These are phyloP conservation scores for Polyploca ridens DNA, from an alignment of 2,888 invertebrate species.

Conservation along the genomic window DNA sequence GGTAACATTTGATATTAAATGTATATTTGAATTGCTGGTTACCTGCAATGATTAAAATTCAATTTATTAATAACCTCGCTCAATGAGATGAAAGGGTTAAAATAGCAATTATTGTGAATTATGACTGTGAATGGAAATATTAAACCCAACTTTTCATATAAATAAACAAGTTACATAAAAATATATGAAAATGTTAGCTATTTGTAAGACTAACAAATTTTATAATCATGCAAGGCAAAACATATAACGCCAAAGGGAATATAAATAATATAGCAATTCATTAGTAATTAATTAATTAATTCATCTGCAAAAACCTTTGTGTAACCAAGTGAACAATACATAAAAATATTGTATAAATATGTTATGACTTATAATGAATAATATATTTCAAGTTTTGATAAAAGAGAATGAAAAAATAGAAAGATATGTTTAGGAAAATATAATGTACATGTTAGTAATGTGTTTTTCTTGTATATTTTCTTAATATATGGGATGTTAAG, in stretches of 20 bases:
- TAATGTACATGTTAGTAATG: too few species aligned
- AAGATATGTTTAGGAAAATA: too few species aligned
- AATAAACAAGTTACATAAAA: not conserved
- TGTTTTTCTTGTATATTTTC: not conserved
- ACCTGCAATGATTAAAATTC: slow-evolving; percentile 60
- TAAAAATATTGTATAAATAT: not conserved
- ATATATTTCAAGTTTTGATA: not conserved
- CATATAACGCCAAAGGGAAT: not conserved
- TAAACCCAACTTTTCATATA: not conserved
- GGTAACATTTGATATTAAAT: slow-evolving; percentile 72
- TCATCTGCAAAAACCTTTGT: too few species aligned
- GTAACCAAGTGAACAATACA: too few species aligned
- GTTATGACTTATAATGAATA: not conserved
- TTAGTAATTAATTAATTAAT: not conserved
- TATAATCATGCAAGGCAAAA: not conserved
- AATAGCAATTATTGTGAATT: not conserved
- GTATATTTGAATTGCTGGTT: slow-evolving; percentile 72
- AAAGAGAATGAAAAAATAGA: too few species aligned
- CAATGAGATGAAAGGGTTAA: not conserved
- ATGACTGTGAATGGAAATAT: slow-evolving; percentile 1
- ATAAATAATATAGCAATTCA: not conserved
- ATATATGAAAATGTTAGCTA: not conserved
- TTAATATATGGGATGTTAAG: slow-evolving; percentile 33
- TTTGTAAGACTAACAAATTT: too few species aligned
- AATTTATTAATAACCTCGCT: slow-evolving; percentile 3